These are phyloP conservation scores for Phycodurus eques DNA, from an alignment of 2,113 vertebrate species.

Conservation along the genomic window DNA sequence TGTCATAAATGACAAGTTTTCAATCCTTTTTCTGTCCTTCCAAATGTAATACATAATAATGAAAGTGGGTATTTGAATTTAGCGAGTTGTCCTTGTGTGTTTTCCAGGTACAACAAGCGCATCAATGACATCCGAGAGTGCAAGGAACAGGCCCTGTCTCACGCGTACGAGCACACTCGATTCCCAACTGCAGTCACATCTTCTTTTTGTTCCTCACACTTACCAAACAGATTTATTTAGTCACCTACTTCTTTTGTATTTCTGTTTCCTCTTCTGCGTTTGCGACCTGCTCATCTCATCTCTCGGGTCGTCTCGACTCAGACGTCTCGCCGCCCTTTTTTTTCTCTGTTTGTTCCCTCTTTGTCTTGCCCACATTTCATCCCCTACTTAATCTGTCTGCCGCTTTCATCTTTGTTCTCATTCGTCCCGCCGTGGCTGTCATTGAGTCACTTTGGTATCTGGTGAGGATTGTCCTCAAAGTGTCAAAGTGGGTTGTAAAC, in stretches of 20 bases:
- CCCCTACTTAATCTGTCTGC: slow-evolving; percentile 44
- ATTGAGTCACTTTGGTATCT: slow-evolving; percentile 33
- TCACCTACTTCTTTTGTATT: slow-evolving; percentile 9
- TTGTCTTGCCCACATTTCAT: slow-evolving; percentile 37
- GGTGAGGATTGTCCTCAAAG: slow-evolving; percentile 51
- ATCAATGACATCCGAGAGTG: slow-evolving; percentile 98
- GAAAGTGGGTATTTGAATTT: background rate
- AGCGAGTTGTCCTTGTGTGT: background rate
- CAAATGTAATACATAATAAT: too few species aligned
- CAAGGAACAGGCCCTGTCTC: slow-evolving; percentile 94
- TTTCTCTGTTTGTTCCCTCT: slow-evolving; percentile 5
- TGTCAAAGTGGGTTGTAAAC: slow-evolving; percentile 51
- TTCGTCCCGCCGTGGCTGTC: slow-evolving; percentile 34
- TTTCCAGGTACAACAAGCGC: slow-evolving; percentile 94
- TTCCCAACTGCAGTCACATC: background rate
- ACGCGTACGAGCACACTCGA: slow-evolving; percentile 82
- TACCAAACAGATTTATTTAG: background rate
- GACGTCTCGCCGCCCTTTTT: slow-evolving; percentile 13
- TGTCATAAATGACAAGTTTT: too few species aligned
- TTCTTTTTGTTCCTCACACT: background rate
- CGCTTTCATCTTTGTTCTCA: slow-evolving; percentile 46
- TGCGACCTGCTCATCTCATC: slow-evolving; percentile 2
- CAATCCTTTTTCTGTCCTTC: background rate
- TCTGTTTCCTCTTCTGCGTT: slow-evolving; percentile 3
- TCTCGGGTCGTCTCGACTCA: slow-evolving; percentile 22